Evolutionary conservation across 1,140 invertebrate genomes (phyloP), one percentile per base, ranked within the genome.

Genomic region (Hesperophylax magnus): DNA sequence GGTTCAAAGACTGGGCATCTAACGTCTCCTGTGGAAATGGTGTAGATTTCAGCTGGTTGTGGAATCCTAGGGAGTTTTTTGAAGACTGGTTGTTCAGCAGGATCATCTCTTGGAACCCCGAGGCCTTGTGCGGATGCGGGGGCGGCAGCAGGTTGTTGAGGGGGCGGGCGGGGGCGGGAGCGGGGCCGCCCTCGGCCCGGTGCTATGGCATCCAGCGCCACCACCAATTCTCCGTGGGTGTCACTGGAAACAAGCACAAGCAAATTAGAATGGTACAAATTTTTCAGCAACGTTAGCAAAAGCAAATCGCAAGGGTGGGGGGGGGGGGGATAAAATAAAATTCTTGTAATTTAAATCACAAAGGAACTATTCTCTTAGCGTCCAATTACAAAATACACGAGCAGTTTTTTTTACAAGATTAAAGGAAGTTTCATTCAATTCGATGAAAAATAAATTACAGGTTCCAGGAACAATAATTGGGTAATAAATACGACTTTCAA

Each of bases 201-300:
- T 86, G 89, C 86, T 89, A 90, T 86, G 89, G 89, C 87, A 90
- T 90, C 89, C 89, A 90, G 63, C 88, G 88, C 88, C 89, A 90
- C 89, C 88, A 90, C 89, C 88, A 90, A 85, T 89, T 90, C 88
- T 90, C 89, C 86, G 87, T 89, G 87, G 85, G 89, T 88, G 89
- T 88, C 88, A 87, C 89, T 90, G 86, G 60, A 90, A 80, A 76
- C 17, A 54, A 53, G 54, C 65, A 80, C 31, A 80, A 17, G 24
- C 8, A 72, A 24, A 27, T 18, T 18, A 58, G 20, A 60, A 24
- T 24, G 3, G 58, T 6, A 9, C 1, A 14, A 47, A 1, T 9
- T 14, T 11, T 47, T 47, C 14, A 1, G 11, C 11, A 39, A 39
- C 11, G 0, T 47, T 47, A 14, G 11, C 39, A 61, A 61, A 61